phyloP scores from a whole-genome alignment of 2,113 vertebrate genomes.

The Todiramphus chloris region DNA sequence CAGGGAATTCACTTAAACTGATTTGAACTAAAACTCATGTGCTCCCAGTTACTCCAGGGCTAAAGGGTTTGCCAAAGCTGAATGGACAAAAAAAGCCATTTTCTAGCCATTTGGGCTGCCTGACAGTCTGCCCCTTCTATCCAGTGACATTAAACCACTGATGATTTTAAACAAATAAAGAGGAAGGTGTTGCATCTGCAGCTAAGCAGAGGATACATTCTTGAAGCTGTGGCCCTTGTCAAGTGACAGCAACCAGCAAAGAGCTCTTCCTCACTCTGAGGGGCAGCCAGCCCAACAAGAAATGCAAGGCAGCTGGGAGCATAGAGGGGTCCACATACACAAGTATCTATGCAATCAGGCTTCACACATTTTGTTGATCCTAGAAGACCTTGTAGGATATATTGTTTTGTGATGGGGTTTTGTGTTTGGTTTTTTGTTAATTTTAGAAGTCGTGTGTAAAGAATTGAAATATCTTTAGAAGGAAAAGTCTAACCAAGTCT shows the following conservation, averaged over 20 bases:
- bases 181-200: not conserved
- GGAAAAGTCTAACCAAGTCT: not conserved
- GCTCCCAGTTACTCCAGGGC: accelerated
- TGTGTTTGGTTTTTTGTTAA: not conserved
- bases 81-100: not conserved
- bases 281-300: not conserved
- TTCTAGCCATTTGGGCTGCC: not conserved
- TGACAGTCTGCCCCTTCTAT: not conserved
- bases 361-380: not conserved
- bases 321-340: too few species aligned
- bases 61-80: not conserved
- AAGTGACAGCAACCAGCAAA: not conserved
- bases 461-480: not conserved
- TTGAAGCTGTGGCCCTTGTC: not conserved
- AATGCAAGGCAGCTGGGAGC: not conserved
- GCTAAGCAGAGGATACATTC: accelerated
- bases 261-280: not conserved
- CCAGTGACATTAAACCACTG: not conserved
- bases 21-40: not conserved
- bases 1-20: accelerated
- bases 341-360: not conserved
- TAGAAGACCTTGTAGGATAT: not conserved
- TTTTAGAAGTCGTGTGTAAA: not conserved
- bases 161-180: not conserved
- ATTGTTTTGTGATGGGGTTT: not conserved